Evolutionary conservation across 2,797 vertebrate species (phyloP).

Genomic region (Xenops minutus): DNA sequence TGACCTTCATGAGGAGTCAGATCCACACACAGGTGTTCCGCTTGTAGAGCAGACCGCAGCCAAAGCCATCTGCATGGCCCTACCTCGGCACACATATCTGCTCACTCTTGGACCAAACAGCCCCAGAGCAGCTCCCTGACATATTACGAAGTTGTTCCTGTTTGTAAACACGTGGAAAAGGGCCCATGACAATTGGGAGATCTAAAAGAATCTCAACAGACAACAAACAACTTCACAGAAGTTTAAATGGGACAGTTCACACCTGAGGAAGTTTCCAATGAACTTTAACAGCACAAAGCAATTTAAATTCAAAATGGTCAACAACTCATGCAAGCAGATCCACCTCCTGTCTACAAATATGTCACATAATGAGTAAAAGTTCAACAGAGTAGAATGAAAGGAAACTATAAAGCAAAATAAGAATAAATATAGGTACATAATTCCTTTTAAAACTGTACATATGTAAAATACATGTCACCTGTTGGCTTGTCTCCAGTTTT

Average conservation of each 20-base stretch:
- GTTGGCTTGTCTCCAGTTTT: not conserved
- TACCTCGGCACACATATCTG: not conserved
- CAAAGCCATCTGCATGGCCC: fast-evolving
- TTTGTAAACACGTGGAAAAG: fast-evolving
- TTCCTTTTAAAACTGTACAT: not conserved
- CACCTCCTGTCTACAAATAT: not conserved
- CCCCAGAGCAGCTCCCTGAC: fast-evolving
- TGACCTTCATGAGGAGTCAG: not conserved
- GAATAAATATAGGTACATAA: not conserved
- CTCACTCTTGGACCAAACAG: fast-evolving
- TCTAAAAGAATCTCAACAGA: not conserved
- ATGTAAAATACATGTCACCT: not conserved
- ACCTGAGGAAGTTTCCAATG: not conserved
- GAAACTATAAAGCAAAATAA: not conserved
- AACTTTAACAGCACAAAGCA: not conserved
- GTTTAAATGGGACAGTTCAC: not conserved
- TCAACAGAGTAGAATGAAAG: not conserved
- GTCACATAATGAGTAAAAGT: not conserved
- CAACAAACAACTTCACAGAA: not conserved
- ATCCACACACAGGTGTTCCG: not conserved
- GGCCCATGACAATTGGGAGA: fast-evolving
- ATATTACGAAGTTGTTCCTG: fast-evolving
- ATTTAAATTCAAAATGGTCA: not conserved
- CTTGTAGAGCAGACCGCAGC: fast-evolving
- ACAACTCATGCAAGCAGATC: not conserved